Evolutionary conservation across 2,113 vertebrate genomes (phyloP).

Genomic region (Solea solea): DNA sequence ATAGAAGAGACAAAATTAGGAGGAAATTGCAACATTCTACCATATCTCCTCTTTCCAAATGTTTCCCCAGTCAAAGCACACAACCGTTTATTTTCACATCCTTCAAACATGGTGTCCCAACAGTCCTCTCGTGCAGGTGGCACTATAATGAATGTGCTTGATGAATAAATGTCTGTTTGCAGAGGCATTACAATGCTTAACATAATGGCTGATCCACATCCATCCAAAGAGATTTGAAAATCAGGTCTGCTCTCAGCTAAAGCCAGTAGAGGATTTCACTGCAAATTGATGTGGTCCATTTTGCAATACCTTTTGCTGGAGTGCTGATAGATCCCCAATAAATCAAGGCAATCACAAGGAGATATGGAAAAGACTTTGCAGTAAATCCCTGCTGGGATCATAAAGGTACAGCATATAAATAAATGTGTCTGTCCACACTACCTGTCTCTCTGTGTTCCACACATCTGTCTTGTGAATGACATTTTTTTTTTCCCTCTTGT

Average conservation of each 20-base stretch:
- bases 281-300: conserved; percentile 71
- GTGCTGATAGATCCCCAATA: conserved; percentile 69
- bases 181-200: conserved; percentile 39
- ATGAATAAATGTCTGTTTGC: conserved; percentile 47
- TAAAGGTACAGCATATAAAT: conserved; percentile 65
- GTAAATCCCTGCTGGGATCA: conserved; percentile 67
- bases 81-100: background rate
- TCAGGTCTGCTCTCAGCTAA: conserved; percentile 36
- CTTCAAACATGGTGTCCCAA: background rate
- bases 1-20: no score
- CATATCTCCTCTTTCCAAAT: background rate
- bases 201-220: conserved; percentile 51
- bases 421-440: conserved; percentile 46
- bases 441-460: conserved; percentile 22
- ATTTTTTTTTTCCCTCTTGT: background rate
- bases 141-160: conserved; percentile 20
- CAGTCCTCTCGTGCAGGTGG: background rate
- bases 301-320: conserved; percentile 62
- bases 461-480: conserved; percentile 1
- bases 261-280: conserved; percentile 66
- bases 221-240: conserved; percentile 56
- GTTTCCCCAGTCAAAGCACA: background rate
- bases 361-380: conserved; percentile 53
- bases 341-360: conserved; percentile 73
- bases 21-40: no score